Evolutionary conservation across 2,113 vertebrate species (phyloP).

Genomic region (Dryoscopus gambensis): DNA sequence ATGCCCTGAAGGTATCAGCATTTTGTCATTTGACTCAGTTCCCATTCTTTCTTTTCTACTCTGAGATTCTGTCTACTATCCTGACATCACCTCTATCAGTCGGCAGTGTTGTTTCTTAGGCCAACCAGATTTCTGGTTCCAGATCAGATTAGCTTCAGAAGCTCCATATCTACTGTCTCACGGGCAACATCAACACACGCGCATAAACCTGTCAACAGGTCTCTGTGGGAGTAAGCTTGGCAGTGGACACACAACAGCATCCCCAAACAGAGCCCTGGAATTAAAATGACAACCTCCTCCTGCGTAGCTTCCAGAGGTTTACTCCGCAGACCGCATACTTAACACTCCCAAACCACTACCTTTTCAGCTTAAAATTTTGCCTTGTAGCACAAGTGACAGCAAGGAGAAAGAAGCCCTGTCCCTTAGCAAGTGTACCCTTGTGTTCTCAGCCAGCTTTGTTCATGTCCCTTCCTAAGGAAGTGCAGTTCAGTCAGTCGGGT

Average conservation of each 20-base stretch:
- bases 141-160: background rate
- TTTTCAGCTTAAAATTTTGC: background rate
- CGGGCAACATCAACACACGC: background rate
- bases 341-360: background rate
- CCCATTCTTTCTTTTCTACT: background rate
- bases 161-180: background rate
- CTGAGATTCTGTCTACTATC: background rate
- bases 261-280: background rate
- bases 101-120: background rate
- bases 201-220: background rate
- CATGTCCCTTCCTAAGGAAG: background rate
- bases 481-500: background rate
- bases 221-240: background rate
- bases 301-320: rapidly evolving
- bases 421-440: background rate
- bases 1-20: background rate
- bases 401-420: background rate
- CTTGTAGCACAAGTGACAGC: background rate
- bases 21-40: background rate
- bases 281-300: background rate
- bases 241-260: background rate
- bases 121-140: background rate
- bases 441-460: background rate
- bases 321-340: background rate
- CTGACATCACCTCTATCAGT: background rate